These are phyloP conservation scores for Zophobas atratus DNA, from an alignment of 1,140 invertebrate genomes.

Conservation along the genomic window DNA sequence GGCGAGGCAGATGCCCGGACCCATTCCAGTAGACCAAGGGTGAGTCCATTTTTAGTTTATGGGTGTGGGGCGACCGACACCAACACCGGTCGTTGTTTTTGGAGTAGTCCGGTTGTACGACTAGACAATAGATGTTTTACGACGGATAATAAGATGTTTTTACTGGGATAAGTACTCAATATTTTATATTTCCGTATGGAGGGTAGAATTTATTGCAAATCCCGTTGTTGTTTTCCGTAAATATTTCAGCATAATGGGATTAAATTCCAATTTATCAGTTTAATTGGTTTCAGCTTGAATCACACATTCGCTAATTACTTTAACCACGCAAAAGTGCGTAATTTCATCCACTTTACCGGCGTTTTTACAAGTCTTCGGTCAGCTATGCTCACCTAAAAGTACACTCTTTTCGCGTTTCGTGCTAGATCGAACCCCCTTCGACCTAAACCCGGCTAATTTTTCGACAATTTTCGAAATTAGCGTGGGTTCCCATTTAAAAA, in stretches of 20 bases:
- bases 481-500: conserved; percentile 8
- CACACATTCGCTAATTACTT: neutral
- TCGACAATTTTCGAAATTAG: neutral
- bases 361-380: neutral
- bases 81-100: too few species aligned
- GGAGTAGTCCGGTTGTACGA: neutral
- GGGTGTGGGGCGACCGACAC: too few species aligned
- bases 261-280: conserved; percentile 41
- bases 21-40: conserved; percentile 82
- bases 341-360: too few species aligned
- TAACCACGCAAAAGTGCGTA: too few species aligned
- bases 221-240: conserved; percentile 26
- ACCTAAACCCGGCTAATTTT: too few species aligned
- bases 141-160: neutral
- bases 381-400: neutral
- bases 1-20: conserved; percentile 74
- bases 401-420: neutral
- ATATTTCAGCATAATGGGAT: conserved; percentile 32
- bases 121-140: neutral
- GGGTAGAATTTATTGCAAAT: conserved; percentile 23
- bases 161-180: too few species aligned
- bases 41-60: conserved; percentile 67
- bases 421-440: too few species aligned
- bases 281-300: conserved; percentile 26
- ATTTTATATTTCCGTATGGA: neutral